Percentiles rank a stretch among this genome's conserved stretches.
phyloP scores from a whole-genome alignment of 1,140 invertebrate species.

The Phenacoccus solenopsis region DNA sequence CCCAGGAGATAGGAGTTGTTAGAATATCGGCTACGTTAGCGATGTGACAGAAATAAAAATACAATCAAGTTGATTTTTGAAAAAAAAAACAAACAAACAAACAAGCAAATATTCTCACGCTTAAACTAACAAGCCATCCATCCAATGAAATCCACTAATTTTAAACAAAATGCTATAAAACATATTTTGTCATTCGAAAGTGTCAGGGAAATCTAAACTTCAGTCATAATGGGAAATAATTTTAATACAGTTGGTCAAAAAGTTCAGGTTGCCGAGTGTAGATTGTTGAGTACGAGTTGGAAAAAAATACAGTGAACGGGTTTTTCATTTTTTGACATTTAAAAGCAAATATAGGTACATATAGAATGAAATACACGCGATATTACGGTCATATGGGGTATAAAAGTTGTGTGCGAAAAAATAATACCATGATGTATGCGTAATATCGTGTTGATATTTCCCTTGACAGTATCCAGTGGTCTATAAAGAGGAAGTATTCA shows the following conservation, averaged over 20 bases:
- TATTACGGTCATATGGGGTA: too few species aligned
- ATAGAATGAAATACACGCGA: not conserved
- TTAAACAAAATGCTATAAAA: too few species aligned
- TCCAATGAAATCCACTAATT: too few species aligned
- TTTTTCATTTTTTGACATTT: not conserved
- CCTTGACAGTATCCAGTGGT: slow-evolving; percentile 13
- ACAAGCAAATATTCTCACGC: too few species aligned
- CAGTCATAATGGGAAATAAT: not conserved
- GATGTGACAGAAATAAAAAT: too few species aligned
- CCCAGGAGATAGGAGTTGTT: too few species aligned
- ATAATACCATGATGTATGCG: not conserved
- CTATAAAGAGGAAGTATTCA: slow-evolving; percentile 8
- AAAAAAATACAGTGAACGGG: not conserved
- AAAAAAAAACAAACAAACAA: too few species aligned
- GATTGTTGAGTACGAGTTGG: not conserved
- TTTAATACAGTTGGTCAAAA: not conserved
- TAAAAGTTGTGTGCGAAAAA: not conserved
- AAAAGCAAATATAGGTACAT: not conserved
- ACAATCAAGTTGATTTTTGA: too few species aligned
- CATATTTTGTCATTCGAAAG: too few species aligned
- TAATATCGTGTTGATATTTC: slow-evolving; percentile 13
- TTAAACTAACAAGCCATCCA: too few species aligned
- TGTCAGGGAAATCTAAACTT: not conserved
- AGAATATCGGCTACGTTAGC: too few species aligned
- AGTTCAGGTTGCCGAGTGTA: not conserved